Percentiles rank a stretch among this genome's conserved stretches.
Evolutionary conservation across 2,113 vertebrate genomes (phyloP).

Genomic region (Lontra canadensis): DNA sequence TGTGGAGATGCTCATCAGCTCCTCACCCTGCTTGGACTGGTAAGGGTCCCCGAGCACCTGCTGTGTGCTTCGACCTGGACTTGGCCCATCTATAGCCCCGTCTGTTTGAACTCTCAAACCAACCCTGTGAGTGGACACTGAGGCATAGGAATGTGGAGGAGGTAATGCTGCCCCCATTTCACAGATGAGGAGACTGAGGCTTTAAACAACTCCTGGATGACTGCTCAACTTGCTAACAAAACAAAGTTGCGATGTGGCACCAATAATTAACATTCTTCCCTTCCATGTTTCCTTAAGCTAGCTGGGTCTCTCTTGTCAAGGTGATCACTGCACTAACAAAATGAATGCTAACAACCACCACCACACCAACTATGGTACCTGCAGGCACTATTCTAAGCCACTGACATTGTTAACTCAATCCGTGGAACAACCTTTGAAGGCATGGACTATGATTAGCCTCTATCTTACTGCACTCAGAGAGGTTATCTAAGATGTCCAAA

Average conservation of each 20-base stretch:
- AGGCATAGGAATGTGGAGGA: neutral
- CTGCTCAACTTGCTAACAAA: neutral
- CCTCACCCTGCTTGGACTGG: rapidly evolving
- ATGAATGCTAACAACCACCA: neutral
- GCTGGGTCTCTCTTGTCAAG: neutral
- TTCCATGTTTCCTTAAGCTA: neutral
- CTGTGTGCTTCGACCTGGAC: neutral
- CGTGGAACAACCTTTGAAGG: neutral
- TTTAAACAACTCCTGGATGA: neutral
- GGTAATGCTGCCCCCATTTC: neutral
- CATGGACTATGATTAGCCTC: neutral
- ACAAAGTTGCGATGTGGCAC: neutral
- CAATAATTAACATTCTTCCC: neutral
- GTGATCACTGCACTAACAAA: neutral
- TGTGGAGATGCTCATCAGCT: rapidly evolving
- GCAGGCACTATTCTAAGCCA: neutral
- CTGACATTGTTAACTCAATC: neutral
- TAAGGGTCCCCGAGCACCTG: neutral
- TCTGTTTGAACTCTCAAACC: neutral
- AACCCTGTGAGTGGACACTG: neutral
- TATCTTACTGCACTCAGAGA: neutral
- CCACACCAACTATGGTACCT: rapidly evolving
- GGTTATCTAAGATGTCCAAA: neutral
- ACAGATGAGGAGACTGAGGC: neutral
- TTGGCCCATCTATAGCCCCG: neutral